Percentiles rank a stretch among this genome's conserved stretches.
Conservation (phyloP, 1,140 invertebrate genomes). For the Drosophila ohnishii region DNA sequence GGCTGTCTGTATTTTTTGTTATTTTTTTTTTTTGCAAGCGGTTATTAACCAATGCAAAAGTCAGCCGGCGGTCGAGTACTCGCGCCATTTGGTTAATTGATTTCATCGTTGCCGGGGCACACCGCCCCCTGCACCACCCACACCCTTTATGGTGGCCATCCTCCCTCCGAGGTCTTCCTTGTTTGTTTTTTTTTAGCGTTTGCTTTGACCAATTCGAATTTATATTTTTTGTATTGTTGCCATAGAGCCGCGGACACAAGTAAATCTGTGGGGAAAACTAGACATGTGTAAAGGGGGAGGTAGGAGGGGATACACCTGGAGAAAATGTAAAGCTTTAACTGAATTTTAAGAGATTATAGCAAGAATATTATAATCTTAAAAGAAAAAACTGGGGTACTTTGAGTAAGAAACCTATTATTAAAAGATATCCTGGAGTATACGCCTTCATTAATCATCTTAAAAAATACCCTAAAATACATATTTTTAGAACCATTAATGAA, state of each 20-base stretch:
- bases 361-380: not conserved
- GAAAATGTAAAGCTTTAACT: not conserved
- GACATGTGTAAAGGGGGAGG: not conserved
- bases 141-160: not conserved
- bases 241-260: conserved; percentile 18
- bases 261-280: conserved; percentile 29
- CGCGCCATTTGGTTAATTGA: conserved; percentile 78
- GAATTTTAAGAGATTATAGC: not conserved
- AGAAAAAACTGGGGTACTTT: not conserved
- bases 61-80: conserved; percentile 59
- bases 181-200: conserved; percentile 3
- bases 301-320: not conserved
- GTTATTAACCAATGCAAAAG: conserved; percentile 60
- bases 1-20: conserved; percentile 39
- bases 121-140: conserved; percentile 9
- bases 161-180: not conserved
- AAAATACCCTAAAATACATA: not conserved
- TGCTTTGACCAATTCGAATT: conserved; percentile 48
- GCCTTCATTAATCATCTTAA: not conserved
- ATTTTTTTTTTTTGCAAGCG: conserved; percentile 63
- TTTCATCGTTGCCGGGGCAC: conserved; percentile 42
- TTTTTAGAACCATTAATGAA: not conserved
- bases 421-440: too few relatives aligned
- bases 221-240: conserved; percentile 36
- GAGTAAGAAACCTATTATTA: not conserved